phyloP scores from a whole-genome alignment of 2,797 vertebrate genomes.

The Lateolabrax maculatus region DNA sequence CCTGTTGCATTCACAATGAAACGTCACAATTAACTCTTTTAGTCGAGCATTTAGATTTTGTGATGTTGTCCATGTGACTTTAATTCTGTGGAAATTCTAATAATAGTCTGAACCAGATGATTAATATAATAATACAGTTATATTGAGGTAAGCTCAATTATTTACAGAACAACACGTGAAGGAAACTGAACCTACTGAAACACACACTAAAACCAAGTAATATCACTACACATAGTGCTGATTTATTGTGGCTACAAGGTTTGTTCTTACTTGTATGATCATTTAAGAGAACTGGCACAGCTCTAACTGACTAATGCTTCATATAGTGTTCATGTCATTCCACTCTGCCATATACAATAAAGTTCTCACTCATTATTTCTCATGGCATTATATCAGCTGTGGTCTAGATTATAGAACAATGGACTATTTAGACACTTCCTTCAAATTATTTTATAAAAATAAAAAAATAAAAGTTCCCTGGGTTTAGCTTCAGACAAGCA shows the following conservation, averaged over 20 bases:
- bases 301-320: background rate
- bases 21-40: background rate
- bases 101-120: background rate
- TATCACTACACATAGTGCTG: background rate
- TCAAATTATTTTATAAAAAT: too few species aligned
- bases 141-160: background rate
- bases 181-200: background rate
- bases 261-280: background rate
- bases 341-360: too few species aligned
- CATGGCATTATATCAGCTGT: too few species aligned
- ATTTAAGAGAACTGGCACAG: background rate
- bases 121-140: background rate
- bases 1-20: too few species aligned
- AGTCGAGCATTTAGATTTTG: background rate
- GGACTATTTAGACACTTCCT: too few species aligned
- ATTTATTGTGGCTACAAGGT: background rate
- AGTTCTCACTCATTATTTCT: too few species aligned
- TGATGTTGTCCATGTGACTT: background rate
- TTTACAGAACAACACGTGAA: background rate
- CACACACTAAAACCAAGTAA: background rate
- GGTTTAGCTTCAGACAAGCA: too few species aligned
- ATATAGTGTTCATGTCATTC: background rate
- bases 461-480: too few species aligned
- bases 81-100: background rate
- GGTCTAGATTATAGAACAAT: too few species aligned